These are phyloP conservation scores for Dryas iulia DNA, from an alignment of 1,140 invertebrate genomes.

Conservation along the genomic window DNA sequence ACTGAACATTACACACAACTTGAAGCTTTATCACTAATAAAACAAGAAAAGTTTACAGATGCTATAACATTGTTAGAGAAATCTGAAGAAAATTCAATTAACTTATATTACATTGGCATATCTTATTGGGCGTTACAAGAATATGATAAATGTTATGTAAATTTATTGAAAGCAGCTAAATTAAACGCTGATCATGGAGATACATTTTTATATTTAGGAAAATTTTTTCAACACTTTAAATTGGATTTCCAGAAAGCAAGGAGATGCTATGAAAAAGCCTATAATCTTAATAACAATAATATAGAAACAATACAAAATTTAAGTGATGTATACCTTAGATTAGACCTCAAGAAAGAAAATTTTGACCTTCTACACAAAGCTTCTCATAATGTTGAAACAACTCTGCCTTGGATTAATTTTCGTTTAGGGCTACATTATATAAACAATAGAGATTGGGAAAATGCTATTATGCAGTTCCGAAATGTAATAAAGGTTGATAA, in stretches of 20 bases:
- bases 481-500: conserved; percentile 88
- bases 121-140: conserved; percentile 84
- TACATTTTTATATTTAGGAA: conserved; percentile 88
- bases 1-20: conserved; percentile 58
- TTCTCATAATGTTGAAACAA: conserved; percentile 76
- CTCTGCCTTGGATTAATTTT: conserved; percentile 88
- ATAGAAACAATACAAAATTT: conserved; percentile 86
- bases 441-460: conserved; percentile 84
- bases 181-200: conserved; percentile 86
- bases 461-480: conserved; percentile 88
- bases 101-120: conserved; percentile 84
- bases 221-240: conserved; percentile 84
- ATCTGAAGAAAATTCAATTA: conserved; percentile 72
- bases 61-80: conserved; percentile 78
- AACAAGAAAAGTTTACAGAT: conserved; percentile 79
- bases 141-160: conserved; percentile 82
- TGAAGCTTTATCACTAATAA: conserved; percentile 65
- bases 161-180: conserved; percentile 88
- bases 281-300: conserved; percentile 86
- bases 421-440: conserved; percentile 89
- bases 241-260: conserved; percentile 85
- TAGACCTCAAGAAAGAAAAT: conserved; percentile 86
- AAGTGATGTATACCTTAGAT: conserved; percentile 86
- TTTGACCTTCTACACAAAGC: conserved; percentile 84
- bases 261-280: conserved; percentile 91